Evolutionary conservation across 37 sponge, comb jelly and placozoan species (phyloP), one percentile per base, ranked within the genome.

Genomic region (Oscarella lobularis): DNA sequence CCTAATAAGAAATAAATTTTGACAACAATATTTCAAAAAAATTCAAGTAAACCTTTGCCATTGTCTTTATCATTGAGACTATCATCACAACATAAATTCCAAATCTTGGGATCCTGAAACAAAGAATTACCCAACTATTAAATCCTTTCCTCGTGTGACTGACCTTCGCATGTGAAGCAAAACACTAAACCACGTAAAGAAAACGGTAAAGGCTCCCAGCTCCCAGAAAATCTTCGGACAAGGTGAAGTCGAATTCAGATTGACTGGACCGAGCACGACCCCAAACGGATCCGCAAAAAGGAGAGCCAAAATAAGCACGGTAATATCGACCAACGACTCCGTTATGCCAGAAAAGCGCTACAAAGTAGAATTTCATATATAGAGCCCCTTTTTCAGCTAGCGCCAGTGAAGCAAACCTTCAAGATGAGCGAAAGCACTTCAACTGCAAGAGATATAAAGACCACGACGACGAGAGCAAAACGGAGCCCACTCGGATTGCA

Each of bases 191-290:
- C 60, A 48, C 14, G 60, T 20, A 20, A 48, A 20, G 20, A 48
- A 48, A 27, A 48, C 60, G 60, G 60, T 20, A 9, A 48, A 9
- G 60, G 60, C 60, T 48, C 60, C 60, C 20, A 20, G 14, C 60
- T 48, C 60, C 60, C 60, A 48, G 60, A 48, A 48, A 48, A 48
- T 48, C 60, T 48, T 48, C 20, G 60, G 60, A 20, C 60, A 48
- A 27, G 60, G 60, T n/a, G n/a, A n/a, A n/a, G n/a, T n/a, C 9
- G 60, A 20, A 48, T 48, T 20, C 14, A 27, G 20, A 9, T 48
- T 20, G 20, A 48, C 9, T 48, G 20, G 14, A 20, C 20, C 60
- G 60, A 48, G 14, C 60, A 48, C 20, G 14, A 48, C 60, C 60
- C 9, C 14, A 48, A 48, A 48, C 60, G 60, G 60, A 20, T 48